Conservation (phyloP, 2,888 invertebrate species). For the Drosophila maculinotata region DNA sequence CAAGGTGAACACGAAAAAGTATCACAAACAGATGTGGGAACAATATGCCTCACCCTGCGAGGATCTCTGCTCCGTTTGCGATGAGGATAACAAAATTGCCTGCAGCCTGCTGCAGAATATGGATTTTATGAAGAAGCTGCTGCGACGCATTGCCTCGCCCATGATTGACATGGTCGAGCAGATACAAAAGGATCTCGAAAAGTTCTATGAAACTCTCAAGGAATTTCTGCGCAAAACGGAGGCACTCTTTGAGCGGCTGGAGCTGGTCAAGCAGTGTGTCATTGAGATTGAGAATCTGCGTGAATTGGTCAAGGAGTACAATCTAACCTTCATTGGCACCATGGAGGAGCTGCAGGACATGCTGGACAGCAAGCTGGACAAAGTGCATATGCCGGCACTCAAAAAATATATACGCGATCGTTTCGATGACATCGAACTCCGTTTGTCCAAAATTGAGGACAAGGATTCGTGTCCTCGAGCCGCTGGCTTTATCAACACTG, state of each 20-base stretch:
- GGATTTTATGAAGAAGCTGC: conserved; percentile 79
- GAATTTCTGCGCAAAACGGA: conserved; percentile 66
- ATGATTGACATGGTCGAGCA: conserved; percentile 73
- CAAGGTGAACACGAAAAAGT: conserved; percentile 48
- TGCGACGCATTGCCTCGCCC: conserved; percentile 76
- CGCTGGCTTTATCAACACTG: conserved; percentile 74
- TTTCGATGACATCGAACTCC: conserved; percentile 62
- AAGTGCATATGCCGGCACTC: conserved; percentile 81
- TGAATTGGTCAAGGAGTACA: conserved; percentile 55
- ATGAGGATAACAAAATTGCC: conserved; percentile 78
- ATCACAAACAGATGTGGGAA: conserved; percentile 57
- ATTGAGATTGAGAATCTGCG: conserved; percentile 70
- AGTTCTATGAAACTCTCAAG: conserved; percentile 68
- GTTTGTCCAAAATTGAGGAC: conserved; percentile 56
- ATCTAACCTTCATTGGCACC: conserved; percentile 71
- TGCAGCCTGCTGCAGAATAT: conserved; percentile 76
- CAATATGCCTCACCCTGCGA: conserved; percentile 68
- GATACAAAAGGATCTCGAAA: conserved; percentile 58
- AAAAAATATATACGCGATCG: conserved; percentile 80
- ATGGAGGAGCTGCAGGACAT: conserved; percentile 85
- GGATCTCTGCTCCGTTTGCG: conserved; percentile 79
- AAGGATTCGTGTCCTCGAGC: conserved; percentile 77
- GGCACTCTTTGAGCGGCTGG: conserved; percentile 71
- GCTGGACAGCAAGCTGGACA: conserved; percentile 83
- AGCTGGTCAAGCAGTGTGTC: conserved; percentile 78